phyloP scores from a whole-genome alignment of 2,888 invertebrate genomes.

The Hartigia nigra region DNA sequence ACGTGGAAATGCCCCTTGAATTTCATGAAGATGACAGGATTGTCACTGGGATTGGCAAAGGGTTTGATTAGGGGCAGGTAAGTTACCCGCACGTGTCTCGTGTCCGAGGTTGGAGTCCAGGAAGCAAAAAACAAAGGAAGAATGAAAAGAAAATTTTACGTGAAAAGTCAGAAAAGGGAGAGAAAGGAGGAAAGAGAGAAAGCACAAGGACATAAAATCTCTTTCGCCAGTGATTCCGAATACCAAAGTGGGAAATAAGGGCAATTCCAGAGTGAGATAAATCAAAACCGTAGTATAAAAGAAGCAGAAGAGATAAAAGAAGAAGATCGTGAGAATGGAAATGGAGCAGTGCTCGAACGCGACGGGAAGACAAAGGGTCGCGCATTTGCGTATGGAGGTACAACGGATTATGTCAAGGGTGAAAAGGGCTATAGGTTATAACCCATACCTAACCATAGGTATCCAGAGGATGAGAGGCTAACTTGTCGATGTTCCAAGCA shows the following conservation, averaged over 20 bases:
- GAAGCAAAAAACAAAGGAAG: not conserved
- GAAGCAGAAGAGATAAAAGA: constrained; percentile 36
- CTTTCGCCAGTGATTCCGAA: constrained; percentile 23
- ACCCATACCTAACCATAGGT: not conserved
- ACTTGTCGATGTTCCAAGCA: not conserved
- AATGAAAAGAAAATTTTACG: not conserved
- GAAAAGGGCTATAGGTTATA: not conserved
- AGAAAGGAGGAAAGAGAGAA: not conserved
- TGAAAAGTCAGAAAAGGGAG: too few relatives aligned
- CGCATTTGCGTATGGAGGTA: not conserved
- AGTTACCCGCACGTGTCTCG: not conserved
- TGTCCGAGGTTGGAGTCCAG: not conserved
- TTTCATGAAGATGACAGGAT: not conserved
- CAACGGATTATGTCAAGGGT: not conserved
- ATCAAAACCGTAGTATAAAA: constrained; percentile 22
- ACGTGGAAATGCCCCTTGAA: not conserved
- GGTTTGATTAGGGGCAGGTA: not conserved
- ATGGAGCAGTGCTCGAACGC: not conserved
- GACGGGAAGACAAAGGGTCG: constrained; percentile 6
- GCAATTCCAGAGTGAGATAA: constrained; percentile 21
- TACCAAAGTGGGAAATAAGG: constrained; percentile 21
- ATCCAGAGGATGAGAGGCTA: not conserved
- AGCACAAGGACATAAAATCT: constrained; percentile 1
- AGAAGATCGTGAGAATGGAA: not conserved
- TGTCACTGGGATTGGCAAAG: not conserved